Conservation (phyloP, 2,888 invertebrate species). For the Hirtodrosophila histrioides region DNA sequence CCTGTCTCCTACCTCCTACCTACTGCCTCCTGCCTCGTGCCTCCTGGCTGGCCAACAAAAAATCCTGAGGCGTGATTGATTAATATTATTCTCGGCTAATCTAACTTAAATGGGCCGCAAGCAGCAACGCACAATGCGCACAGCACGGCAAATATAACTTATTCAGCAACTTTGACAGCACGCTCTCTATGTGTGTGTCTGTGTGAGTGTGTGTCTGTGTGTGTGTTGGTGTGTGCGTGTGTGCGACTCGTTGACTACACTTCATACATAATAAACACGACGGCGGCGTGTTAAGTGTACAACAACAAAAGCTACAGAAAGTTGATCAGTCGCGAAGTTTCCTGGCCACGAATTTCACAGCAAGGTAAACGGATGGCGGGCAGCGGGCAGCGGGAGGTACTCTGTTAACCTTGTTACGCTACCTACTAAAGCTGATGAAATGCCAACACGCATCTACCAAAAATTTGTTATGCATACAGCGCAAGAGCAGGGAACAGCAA, state of each 20-base stretch:
- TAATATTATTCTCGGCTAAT: slow-evolving; percentile 80
- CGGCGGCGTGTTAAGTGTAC: slow-evolving; percentile 71
- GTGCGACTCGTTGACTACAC: slow-evolving; percentile 63
- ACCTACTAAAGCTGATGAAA: slow-evolving; percentile 53
- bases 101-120: slow-evolving; percentile 77
- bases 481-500: background rate
- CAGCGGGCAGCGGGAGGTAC: background rate
- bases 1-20: slow-evolving; percentile 1
- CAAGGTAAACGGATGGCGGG: background rate
- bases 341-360: slow-evolving; percentile 5
- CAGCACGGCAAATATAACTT: slow-evolving; percentile 66
- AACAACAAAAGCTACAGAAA: slow-evolving; percentile 35
- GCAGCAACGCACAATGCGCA: slow-evolving; percentile 38
- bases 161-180: slow-evolving; percentile 68
- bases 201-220: slow-evolving; percentile 23
- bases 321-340: slow-evolving; percentile 53
- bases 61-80: slow-evolving; percentile 78
- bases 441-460: slow-evolving; percentile 48
- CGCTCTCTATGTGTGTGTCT: slow-evolving; percentile 6
- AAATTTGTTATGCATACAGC: slow-evolving; percentile 67
- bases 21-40: no score
- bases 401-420: slow-evolving; percentile 49
- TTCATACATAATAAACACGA: slow-evolving; percentile 75
- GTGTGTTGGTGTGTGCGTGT: slow-evolving; percentile 50
- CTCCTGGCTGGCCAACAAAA: slow-evolving; percentile 28